Conservation (phyloP, 2,888 invertebrate species). For the Elgonia sp. region DNA sequence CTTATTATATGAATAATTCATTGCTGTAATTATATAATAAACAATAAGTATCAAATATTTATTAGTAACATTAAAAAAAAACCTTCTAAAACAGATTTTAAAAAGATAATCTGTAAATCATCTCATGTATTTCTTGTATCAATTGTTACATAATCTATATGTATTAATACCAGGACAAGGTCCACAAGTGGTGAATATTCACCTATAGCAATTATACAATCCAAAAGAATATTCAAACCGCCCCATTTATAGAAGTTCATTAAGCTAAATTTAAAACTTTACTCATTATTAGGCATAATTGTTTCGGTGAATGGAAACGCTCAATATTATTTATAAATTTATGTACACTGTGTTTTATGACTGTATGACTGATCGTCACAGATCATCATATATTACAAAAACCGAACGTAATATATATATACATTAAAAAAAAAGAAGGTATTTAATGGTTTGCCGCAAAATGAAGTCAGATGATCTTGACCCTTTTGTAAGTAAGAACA, state of each 20-base stretch:
- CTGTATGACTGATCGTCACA: neutral
- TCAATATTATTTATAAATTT: neutral
- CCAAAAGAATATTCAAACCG: constrained; percentile 42
- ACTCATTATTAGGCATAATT: neutral
- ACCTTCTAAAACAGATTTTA: neutral
- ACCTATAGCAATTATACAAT: constrained; percentile 27
- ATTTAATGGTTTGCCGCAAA: constrained; percentile 27
- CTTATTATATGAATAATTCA: no score
- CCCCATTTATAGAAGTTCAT: neutral
- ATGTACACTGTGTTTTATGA: neutral
- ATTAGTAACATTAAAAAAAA: no score
- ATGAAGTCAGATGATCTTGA: constrained; percentile 31
- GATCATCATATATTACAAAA: neutral
- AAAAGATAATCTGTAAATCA: neutral
- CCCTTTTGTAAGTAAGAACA: constrained; percentile 20
- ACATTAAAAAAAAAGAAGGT: constrained; percentile 9
- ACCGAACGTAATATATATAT: neutral
- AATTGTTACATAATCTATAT: constrained; percentile 29
- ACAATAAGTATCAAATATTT: no score
- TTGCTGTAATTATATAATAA: no score
- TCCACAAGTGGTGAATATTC: constrained; percentile 34
- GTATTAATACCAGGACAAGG: constrained; percentile 48
- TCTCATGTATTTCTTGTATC: neutral
- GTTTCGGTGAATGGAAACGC: neutral
- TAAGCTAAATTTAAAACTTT: constrained; percentile 30